Percentiles rank a stretch among this genome's conserved stretches.
These are phyloP conservation scores for Mesoclemmys tuberculata DNA, from an alignment of 2,113 vertebrate species.

Conservation along the genomic window DNA sequence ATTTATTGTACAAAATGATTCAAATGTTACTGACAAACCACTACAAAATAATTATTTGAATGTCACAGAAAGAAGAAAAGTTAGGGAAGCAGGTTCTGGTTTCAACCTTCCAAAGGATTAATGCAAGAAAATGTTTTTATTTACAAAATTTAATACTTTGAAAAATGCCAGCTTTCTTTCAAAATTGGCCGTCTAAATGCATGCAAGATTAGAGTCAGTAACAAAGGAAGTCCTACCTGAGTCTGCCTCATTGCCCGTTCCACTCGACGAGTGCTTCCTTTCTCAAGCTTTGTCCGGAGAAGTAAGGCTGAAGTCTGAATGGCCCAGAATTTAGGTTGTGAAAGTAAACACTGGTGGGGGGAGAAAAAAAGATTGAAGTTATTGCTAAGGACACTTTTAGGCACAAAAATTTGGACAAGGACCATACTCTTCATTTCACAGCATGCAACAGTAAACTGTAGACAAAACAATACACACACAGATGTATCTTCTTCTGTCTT, in stretches of 20 bases:
- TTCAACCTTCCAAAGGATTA: neutral
- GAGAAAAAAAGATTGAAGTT: neutral
- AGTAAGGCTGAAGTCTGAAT: slow-evolving; percentile 90
- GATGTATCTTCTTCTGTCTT: neutral
- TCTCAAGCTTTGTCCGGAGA: slow-evolving; percentile 92
- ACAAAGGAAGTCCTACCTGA: slow-evolving; percentile 81
- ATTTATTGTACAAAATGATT: neutral
- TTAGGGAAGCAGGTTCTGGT: neutral
- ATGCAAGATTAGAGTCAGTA: neutral
- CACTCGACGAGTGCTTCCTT: slow-evolving; percentile 85
- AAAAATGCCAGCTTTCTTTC: neutral
- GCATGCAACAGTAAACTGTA: neutral
- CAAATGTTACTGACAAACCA: neutral
- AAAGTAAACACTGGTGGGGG: slow-evolving; percentile 87
- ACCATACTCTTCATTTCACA: neutral
- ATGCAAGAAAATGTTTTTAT: neutral
- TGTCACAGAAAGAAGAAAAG: neutral
- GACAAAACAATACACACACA: neutral
- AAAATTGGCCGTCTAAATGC: neutral
- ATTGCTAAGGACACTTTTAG: neutral
- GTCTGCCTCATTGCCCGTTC: slow-evolving; percentile 96
- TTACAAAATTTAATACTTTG: neutral
- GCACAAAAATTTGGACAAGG: neutral
- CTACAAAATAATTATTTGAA: neutral
- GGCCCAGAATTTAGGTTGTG: slow-evolving; percentile 95